These are phyloP conservation scores for Ictalurus punctatus DNA, from an alignment of 2,113 vertebrate genomes.

Conservation along the genomic window DNA sequence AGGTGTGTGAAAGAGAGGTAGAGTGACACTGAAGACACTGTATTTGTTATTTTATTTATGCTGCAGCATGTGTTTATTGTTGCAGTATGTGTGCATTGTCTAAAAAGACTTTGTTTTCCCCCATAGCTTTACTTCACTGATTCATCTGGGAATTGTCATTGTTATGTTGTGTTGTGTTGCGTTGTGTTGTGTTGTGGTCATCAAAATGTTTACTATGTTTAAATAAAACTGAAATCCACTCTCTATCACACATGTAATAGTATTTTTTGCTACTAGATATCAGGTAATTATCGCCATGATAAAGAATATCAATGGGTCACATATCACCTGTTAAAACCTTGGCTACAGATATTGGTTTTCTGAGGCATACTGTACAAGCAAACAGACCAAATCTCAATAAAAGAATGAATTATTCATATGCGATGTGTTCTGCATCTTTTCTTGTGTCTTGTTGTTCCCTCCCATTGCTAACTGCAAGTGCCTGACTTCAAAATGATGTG, in stretches of 20 bases:
- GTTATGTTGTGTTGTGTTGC: background rate
- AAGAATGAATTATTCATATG: background rate
- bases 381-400: background rate
- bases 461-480: conserved; percentile 19
- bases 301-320: background rate
- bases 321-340: background rate
- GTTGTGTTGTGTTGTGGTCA: background rate
- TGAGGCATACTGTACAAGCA: background rate
- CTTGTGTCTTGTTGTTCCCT: background rate
- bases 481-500: conserved; percentile 32
- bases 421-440: background rate
- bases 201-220: conserved; percentile 35
- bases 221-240: conserved; percentile 40
- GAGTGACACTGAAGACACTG: too few species aligned
- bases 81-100: background rate
- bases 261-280: background rate
- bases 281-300: background rate
- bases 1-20: background rate
- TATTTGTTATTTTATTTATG: background rate
- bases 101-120: background rate
- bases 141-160: background rate
- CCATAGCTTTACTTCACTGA: background rate
- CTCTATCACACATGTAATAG: conserved; percentile 7
- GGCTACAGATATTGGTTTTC: background rate
- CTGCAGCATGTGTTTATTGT: background rate